Percentiles rank a stretch among this genome's conserved stretches.
Conservation (phyloP, 1,140 invertebrate species). For the Aphaenogaster ashmeadi region DNA sequence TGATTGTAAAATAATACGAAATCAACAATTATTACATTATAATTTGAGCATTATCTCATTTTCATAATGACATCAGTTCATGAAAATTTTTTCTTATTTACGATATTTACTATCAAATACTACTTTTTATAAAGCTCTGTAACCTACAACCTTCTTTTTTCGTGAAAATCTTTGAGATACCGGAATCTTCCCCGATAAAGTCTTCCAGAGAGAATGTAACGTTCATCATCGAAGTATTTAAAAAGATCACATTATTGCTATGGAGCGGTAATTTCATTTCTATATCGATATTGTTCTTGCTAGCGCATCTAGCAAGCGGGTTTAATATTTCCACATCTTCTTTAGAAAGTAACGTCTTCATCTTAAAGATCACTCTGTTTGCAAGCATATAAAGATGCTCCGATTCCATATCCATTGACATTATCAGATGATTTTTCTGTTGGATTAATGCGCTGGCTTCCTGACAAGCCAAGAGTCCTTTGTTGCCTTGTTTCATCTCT, state of each 20-base stretch:
- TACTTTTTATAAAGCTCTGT: neutral
- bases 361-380: rapidly evolving
- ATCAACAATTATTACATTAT: neutral
- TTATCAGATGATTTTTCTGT: slow-evolving; percentile 82
- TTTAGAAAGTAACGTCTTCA: neutral
- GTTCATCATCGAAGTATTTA: slow-evolving; percentile 84
- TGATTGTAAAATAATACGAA: neutral
- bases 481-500: slow-evolving; percentile 87
- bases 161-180: too few relatives aligned
- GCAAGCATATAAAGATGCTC: rapidly evolving
- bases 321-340: rapidly evolving
- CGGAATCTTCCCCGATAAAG: neutral
- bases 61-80: neutral
- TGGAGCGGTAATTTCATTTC: slow-evolving; percentile 83
- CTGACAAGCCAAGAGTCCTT: slow-evolving; percentile 84
- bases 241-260: slow-evolving; percentile 81
- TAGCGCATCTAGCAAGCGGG: neutral
- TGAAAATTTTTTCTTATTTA: neutral
- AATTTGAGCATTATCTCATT: neutral
- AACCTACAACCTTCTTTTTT: neutral
- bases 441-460: slow-evolving; percentile 86
- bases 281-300: slow-evolving; percentile 83
- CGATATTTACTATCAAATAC: neutral
- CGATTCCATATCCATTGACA: slow-evolving; percentile 51
- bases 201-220: slow-evolving; percentile 70